Percentiles rank a stretch among this genome's conserved stretches.
These are phyloP conservation scores for Tapirus terrestris DNA, from an alignment of 2,113 vertebrate species.

Conservation along the genomic window DNA sequence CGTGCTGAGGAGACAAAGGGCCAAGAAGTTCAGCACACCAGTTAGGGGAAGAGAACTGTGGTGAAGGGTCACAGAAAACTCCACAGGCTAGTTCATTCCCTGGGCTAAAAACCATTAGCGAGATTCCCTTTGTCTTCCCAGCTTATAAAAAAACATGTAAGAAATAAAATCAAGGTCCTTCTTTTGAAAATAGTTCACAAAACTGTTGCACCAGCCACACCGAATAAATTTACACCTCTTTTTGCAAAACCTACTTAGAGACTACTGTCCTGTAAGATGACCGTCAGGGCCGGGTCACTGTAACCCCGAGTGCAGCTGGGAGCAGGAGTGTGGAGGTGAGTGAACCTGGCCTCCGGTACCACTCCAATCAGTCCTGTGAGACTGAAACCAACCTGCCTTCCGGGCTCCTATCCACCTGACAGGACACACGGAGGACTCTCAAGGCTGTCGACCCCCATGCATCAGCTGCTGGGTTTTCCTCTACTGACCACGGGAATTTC, in stretches of 20 bases:
- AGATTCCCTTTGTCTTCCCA: neutral
- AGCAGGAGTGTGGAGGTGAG: too few species aligned
- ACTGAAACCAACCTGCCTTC: neutral
- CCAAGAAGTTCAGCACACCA: neutral
- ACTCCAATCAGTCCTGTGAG: neutral
- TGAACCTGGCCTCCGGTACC: neutral
- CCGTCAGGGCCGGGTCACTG: neutral
- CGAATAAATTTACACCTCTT: neutral
- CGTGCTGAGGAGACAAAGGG: neutral
- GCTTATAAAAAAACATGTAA: neutral
- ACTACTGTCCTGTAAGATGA: neutral
- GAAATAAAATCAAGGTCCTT: neutral
- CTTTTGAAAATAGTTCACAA: conserved; percentile 3
- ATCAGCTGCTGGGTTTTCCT: neutral
- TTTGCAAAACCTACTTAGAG: neutral
- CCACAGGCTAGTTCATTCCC: neutral
- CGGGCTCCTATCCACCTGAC: neutral
- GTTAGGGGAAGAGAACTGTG: neutral
- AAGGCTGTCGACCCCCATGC: neutral
- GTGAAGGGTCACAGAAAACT: neutral
- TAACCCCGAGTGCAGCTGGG: neutral
- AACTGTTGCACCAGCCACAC: neutral
- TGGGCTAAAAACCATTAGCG: neutral
- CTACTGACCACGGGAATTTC: neutral
- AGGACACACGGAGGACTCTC: neutral